phyloP scores from a whole-genome alignment of 30 jellyfish, hydroid and myxozoan genomes.

The Pelagia noctiluca region DNA sequence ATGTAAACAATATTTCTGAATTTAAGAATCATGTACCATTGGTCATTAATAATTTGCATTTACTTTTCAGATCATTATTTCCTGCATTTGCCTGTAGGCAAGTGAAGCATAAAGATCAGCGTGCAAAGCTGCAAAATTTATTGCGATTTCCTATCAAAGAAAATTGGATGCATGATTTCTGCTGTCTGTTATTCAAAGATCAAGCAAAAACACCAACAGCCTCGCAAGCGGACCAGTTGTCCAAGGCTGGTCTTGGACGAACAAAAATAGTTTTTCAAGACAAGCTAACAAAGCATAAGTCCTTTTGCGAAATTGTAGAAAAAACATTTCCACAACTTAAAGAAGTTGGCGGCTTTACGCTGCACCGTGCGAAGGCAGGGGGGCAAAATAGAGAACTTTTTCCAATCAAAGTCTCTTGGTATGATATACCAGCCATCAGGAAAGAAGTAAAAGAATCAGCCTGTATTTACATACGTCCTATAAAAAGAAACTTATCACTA shows the following conservation, averaged over 20 bases:
- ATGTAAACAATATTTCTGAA: slow-evolving; percentile 4
- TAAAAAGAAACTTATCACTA: neutral
- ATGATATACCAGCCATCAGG: neutral
- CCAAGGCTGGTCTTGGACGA: slow-evolving; percentile 12
- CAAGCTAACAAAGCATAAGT: neutral
- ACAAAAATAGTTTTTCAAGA: slow-evolving; percentile 12
- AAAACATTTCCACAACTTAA: slow-evolving; percentile 9
- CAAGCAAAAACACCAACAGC: no score
- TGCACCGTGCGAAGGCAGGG: slow-evolving; percentile 16
- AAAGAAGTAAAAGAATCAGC: slow-evolving; percentile 22
- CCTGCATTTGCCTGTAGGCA: neutral
- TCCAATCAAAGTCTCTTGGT: neutral
- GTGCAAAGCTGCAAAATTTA: neutral
- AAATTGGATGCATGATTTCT: slow-evolving; percentile 1
- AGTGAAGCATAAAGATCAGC: slow-evolving; percentile 21
- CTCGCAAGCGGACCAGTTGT: neutral
- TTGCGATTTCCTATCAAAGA: slow-evolving; percentile 13
- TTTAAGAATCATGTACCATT: neutral
- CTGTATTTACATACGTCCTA: neutral
- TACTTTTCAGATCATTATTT: slow-evolving; percentile 1
- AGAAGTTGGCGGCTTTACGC: slow-evolving; percentile 20
- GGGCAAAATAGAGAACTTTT: slow-evolving; percentile 7
- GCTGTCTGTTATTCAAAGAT: neutral
- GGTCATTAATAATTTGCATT: neutral
- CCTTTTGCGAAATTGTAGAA: neutral